Base-by-base conservation (phyloP, 1,140 invertebrate species). In the Pararge aegeria region DNA sequence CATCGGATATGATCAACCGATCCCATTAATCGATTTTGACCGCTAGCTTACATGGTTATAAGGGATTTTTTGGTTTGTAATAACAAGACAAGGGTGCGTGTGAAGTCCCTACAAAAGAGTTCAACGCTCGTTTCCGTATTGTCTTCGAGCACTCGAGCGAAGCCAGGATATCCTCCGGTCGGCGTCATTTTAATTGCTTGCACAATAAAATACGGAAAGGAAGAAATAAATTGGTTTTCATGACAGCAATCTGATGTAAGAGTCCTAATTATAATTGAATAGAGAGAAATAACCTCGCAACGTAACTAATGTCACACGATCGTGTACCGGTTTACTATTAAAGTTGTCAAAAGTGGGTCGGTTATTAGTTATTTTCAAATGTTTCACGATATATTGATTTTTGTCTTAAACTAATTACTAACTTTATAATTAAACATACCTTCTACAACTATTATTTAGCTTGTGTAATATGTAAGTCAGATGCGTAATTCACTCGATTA, bases 31-130 rank as follows among this genome's bases (percentile, higher is more conserved):
- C 15, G 15, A 63, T 51, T 37, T 38, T 63, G 40, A 48, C 9
- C 50, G 57, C 30, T 49, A 63, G 48, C 29, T 10, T 10, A 5
- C 1, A 57, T 49, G 7, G 2, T n/a, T 12, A 20, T 57, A 63
- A 52, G 55, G 61, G 16, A 6, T 21, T 38, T 53, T 63, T 57
- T 63, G 46, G 19, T 44, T 13, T 49, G 55, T 29, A 30, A 10
- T 9, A n/a, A 42, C 13, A 56, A 56, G 50, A 46, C 55, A 62
- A 56, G 66, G 66, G 66, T 61, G 72, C 70, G 72, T 72, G 70
- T 73, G 54, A 62, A 71, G 72, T 79, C 86, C 83, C 78, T 87
- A 82, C 70, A 89, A 89, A 89, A 89, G 86, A 89, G 84, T 89
- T 89, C 86, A 89, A 89, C 86, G 86, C 82, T 78, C 84, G 78